Percentiles rank a stretch among this genome's conserved stretches.
Conservation (phyloP, 2,113 vertebrate species). For the Salvator merianae region DNA sequence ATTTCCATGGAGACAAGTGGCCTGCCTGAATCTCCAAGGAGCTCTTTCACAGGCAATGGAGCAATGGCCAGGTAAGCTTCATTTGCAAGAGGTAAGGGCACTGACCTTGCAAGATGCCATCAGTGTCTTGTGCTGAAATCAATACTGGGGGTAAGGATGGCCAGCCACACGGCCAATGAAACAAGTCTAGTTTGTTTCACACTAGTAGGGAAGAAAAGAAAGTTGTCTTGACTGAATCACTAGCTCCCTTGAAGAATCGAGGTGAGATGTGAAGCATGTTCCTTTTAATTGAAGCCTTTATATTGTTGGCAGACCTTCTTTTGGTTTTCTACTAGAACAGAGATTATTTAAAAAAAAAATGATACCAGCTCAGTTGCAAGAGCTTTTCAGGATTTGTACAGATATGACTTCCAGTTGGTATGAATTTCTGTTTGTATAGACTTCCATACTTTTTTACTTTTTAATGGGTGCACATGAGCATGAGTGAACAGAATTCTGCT, state of each 20-base stretch:
- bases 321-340: not conserved
- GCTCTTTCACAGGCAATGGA: conserved; percentile 73
- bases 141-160: not conserved
- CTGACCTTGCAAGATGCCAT: not conserved
- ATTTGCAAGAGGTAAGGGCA: not conserved
- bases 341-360: too few relatives aligned
- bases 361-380: too few relatives aligned
- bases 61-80: conserved; percentile 85
- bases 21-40: conserved; percentile 66
- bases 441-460: too few relatives aligned
- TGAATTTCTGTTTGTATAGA: too few relatives aligned
- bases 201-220: not conserved
- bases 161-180: not conserved
- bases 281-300: not conserved
- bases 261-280: not conserved
- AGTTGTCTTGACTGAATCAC: conserved; percentile 2
- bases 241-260: conserved; percentile 10
- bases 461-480: too few relatives aligned
- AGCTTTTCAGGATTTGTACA: too few relatives aligned
- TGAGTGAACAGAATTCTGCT: too few relatives aligned
- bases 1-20: conserved; percentile 74
- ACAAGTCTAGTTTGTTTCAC: not conserved
- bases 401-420: too few relatives aligned
- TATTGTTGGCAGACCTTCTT: not conserved
- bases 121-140: not conserved